phyloP scores from a whole-genome alignment of 2,797 vertebrate genomes.

The Neostethus bicornis region DNA sequence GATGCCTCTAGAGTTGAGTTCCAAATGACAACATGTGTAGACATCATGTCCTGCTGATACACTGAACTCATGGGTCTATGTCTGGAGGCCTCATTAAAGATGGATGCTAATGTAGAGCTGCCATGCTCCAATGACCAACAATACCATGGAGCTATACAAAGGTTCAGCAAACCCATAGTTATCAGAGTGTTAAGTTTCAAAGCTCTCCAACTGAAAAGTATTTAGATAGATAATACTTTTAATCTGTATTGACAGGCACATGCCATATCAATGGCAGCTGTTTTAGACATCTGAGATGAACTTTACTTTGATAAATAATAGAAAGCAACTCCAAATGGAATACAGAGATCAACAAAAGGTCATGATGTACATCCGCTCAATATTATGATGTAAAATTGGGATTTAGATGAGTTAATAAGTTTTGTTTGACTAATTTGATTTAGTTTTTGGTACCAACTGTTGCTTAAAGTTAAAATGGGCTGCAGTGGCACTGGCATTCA shows the following conservation, averaged over 20 bases:
- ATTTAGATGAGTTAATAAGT: too few species aligned
- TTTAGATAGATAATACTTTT: conserved; percentile 15
- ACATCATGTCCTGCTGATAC: conserved; percentile 67
- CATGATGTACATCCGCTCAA: neutral
- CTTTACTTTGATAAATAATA: conserved; percentile 1
- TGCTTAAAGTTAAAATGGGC: too few species aligned
- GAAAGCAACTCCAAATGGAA: neutral
- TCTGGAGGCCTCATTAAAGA: conserved; percentile 68
- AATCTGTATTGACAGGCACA: conserved; percentile 9
- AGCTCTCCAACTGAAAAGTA: conserved; percentile 9
- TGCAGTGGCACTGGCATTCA: too few species aligned
- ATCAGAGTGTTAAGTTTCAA: neutral
- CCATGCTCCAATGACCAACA: conserved; percentile 40
- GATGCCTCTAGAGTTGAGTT: conserved; percentile 39
- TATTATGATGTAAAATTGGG: neutral
- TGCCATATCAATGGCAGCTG: neutral
- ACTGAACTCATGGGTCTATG: conserved; percentile 47
- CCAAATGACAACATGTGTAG: conserved; percentile 60
- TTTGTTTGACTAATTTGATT: too few species aligned
- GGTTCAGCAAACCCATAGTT: conserved; percentile 43
- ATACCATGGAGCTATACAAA: conserved; percentile 36
- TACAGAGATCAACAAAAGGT: neutral
- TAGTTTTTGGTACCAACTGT: too few species aligned
- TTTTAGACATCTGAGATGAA: neutral
- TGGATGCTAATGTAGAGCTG: conserved; percentile 58